Evolutionary conservation across 2,888 invertebrate species (phyloP).

Genomic region (Drosophila cognata): DNA sequence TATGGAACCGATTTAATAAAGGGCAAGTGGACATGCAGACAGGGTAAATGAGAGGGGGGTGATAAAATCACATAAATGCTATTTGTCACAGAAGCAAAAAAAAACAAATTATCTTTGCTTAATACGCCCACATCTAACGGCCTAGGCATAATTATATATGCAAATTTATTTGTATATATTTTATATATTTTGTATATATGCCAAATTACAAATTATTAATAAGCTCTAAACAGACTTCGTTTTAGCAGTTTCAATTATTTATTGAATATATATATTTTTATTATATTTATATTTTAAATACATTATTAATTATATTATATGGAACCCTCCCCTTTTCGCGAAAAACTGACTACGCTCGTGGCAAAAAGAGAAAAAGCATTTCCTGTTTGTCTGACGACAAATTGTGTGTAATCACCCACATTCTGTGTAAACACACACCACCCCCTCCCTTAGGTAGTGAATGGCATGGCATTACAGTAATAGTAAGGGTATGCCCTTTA

Average conservation of each 20-base stretch:
- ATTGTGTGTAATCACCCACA: neutral
- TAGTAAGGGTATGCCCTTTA: neutral
- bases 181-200: neutral
- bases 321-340: neutral
- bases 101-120: neutral
- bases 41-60: neutral
- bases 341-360: neutral
- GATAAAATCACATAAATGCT: neutral
- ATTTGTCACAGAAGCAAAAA: neutral
- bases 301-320: neutral
- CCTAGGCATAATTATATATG: neutral
- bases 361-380: neutral
- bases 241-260: neutral
- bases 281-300: neutral
- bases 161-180: neutral
- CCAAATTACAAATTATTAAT: neutral
- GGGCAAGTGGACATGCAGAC: neutral
- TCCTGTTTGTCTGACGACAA: neutral
- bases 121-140: neutral
- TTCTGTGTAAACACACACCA: neutral
- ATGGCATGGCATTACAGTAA: neutral
- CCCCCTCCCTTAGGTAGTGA: neutral
- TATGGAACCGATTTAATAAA: neutral
- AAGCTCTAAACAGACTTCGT: neutral
- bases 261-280: too few relatives aligned